A percentile compares a stretch with the other conserved stretches of the same genome.
Evolutionary conservation across 1,140 invertebrate species (phyloP).

Genomic region (Caenorhabditis briggsae): DNA sequence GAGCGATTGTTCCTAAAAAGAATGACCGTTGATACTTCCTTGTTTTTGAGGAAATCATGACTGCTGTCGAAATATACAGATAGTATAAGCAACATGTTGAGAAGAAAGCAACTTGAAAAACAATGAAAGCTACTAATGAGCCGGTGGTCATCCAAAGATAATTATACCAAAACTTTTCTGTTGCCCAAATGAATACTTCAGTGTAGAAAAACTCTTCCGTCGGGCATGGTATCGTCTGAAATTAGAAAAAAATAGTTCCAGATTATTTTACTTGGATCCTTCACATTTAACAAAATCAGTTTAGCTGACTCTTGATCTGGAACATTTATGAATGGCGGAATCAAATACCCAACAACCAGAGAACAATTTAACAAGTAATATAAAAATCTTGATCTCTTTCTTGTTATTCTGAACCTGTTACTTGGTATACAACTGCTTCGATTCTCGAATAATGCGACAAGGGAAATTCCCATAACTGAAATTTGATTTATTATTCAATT

Average conservation of each 20-base stretch:
- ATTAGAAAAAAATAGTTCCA: neutral
- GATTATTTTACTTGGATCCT: too few relatives aligned
- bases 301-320: constrained; percentile 34
- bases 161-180: constrained; percentile 24
- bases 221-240: constrained; percentile 26
- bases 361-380: constrained; percentile 10
- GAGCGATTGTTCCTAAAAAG: constrained; percentile 36
- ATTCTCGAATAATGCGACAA: constrained; percentile 41
- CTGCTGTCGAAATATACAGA: neutral
- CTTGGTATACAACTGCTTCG: constrained; percentile 19
- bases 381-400: neutral
- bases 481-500: neutral
- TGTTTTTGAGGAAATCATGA: constrained; percentile 7
- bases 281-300: neutral
- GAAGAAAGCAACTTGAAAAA: neutral
- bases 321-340: constrained; percentile 21
- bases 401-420: constrained; percentile 31
- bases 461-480: constrained; percentile 24
- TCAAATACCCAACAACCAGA: neutral
- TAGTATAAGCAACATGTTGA: constrained; percentile 10
- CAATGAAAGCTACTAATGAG: neutral
- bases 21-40: constrained; percentile 16
- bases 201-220: constrained; percentile 48
- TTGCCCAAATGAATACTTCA: constrained; percentile 17
- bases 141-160: constrained; percentile 22